A percentile compares a stretch with the other conserved stretches of the same genome.
Evolutionary conservation across 2,797 vertebrate genomes (phyloP).

Genomic region (Peromyscus aztecus): DNA sequence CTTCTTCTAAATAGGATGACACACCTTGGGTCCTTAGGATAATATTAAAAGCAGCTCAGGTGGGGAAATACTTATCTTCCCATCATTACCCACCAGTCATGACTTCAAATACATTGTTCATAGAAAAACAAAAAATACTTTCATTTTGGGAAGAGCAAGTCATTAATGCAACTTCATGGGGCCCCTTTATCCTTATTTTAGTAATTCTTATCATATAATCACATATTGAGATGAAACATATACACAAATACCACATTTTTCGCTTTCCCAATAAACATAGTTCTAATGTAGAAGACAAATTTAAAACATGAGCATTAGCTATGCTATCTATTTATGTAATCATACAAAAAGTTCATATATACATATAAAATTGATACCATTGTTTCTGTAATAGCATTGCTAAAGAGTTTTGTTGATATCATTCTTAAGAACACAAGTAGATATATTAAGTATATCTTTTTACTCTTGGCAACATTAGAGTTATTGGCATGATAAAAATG

Average conservation of each 20-base stretch:
- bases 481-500: background rate
- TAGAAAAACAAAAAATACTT: background rate
- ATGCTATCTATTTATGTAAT: background rate
- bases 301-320: background rate
- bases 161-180: background rate
- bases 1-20: background rate
- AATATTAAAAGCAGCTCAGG: background rate
- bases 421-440: background rate
- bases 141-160: background rate
- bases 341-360: background rate
- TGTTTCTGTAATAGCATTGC: background rate
- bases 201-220: background rate
- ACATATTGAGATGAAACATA: background rate
- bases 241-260: background rate
- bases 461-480: background rate
- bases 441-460: conserved; percentile 2
- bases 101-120: background rate
- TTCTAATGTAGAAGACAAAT: background rate
- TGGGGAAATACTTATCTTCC: background rate
- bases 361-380: background rate
- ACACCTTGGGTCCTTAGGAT: background rate
- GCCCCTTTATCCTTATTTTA: background rate
- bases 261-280: background rate
- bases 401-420: background rate
- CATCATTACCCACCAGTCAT: background rate